Base-by-base conservation (phyloP, 1,140 invertebrate genomes). In the Acromyrmex echinatior region DNA sequence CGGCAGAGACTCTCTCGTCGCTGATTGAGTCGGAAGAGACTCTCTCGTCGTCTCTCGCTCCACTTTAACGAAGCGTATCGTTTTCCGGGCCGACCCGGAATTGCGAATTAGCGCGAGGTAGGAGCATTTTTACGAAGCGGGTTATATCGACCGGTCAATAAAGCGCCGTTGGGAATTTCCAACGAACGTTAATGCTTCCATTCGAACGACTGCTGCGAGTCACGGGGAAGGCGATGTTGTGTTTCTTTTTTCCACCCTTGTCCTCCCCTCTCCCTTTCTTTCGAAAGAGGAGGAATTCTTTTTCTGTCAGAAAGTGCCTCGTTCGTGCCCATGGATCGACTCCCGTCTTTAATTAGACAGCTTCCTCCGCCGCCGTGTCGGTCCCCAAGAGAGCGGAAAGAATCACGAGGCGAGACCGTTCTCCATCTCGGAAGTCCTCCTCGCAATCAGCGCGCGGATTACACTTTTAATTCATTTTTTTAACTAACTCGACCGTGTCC, bases 391-490 rank as follows among this genome's bases (percentile, higher is more conserved):
- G 92, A 92, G 88, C 90, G 81, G 90, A 88, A 91, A 92, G 89
- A 95, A 92, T 94, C 94, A 95, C 91, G 93, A 94, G 90, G 89
- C 94, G 92, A 92, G 87, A 94, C 94, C 85, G 88, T 77, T 92
- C 88, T 92, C 91, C 31, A 91, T 92, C 92, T 88, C 89, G 63
- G 58, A 82, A 90, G 76, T 79, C 82, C 65, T 82, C 88, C 92
- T 92, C 92, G 92, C 93, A 92, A 94, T 95, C 93, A 93, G 93
- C 87, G 77, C 87, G 65, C 86, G 92, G 93, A 94, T 94, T 93
- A 93, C 93, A 92, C 90, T 94, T 95, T 95, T 94, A 94, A 95
- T 94, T 95, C 94, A 94, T 94, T 95, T 94, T 92, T 93, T 60
- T 88, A 94, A 94, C 91, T 88, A 89, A 92, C 82, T 92, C 90